These are phyloP conservation scores for Solen grandis DNA, from an alignment of 1,140 invertebrate genomes.

Conservation along the genomic window DNA sequence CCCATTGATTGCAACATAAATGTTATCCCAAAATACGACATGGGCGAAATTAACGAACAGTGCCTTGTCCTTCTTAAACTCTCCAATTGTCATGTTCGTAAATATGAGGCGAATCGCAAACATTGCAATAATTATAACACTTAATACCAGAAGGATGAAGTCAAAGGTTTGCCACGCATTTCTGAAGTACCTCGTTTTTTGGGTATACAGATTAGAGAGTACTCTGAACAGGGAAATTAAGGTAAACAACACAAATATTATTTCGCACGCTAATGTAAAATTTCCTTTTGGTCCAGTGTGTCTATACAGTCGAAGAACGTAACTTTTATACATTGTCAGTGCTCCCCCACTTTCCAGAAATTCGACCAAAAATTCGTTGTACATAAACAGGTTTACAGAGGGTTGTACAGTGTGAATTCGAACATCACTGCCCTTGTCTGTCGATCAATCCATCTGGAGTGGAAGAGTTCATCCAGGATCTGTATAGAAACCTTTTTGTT, in stretches of 20 bases:
- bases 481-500: slow-evolving; percentile 21
- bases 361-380: slow-evolving; percentile 71
- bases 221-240: slow-evolving; percentile 33
- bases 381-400: slow-evolving; percentile 67
- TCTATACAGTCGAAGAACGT: slow-evolving; percentile 40
- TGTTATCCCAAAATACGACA: slow-evolving; percentile 55
- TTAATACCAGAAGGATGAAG: not conserved
- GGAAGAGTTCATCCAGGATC: slow-evolving; percentile 74
- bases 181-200: slow-evolving; percentile 38
- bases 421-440: slow-evolving; percentile 82
- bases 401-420: slow-evolving; percentile 83
- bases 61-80: slow-evolving; percentile 48
- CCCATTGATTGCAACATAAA: slow-evolving; percentile 22
- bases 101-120: slow-evolving; percentile 17
- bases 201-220: slow-evolving; percentile 10
- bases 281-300: slow-evolving; percentile 44
- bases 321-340: slow-evolving; percentile 55
- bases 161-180: slow-evolving; percentile 57
- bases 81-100: slow-evolving; percentile 12
- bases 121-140: not conserved
- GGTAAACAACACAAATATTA: slow-evolving; percentile 36
- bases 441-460: slow-evolving; percentile 81
- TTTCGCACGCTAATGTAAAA: slow-evolving; percentile 43
- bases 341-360: slow-evolving; percentile 81
- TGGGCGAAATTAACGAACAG: slow-evolving; percentile 58